Percentiles rank a stretch among this genome's conserved stretches.
Conservation (phyloP, 2,797 vertebrate genomes). For the Enteromius unitaeniatus region DNA sequence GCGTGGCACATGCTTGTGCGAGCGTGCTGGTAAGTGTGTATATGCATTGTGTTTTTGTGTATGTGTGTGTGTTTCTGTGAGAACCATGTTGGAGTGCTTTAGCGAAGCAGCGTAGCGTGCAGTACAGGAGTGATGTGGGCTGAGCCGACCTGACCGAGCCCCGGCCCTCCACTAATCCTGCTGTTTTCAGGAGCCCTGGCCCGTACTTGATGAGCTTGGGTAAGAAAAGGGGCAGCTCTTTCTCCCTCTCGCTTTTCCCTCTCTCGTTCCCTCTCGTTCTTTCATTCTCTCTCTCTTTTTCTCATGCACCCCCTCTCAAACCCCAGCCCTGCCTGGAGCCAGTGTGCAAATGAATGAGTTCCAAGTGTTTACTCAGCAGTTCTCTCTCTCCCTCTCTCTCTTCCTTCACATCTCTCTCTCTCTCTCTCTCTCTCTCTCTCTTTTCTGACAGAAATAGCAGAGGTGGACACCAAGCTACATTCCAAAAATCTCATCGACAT, state of each 20-base stretch:
- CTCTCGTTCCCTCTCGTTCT: slow-evolving; percentile 44
- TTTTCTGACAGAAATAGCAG: slow-evolving; percentile 4
- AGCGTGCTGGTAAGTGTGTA: slow-evolving; percentile 35
- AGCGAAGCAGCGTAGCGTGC: slow-evolving; percentile 81
- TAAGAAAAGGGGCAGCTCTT: slow-evolving; percentile 89
- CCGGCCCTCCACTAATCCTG: slow-evolving; percentile 91
- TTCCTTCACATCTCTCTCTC: slow-evolving; percentile 22
- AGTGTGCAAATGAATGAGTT: slow-evolving; percentile 81
- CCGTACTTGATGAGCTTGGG: slow-evolving; percentile 99
- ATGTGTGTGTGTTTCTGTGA: slow-evolving; percentile 79
- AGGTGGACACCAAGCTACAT: not conserved
- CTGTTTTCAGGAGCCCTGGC: slow-evolving; percentile 99
- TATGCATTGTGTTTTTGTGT: slow-evolving; percentile 70
- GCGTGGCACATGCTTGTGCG: slow-evolving; percentile 30
- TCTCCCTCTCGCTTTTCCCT: slow-evolving; percentile 64
- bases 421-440: slow-evolving; percentile 18
- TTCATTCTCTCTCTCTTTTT: slow-evolving; percentile 72
- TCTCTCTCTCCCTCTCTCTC: slow-evolving; percentile 64
- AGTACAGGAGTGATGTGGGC: slow-evolving; percentile 85
- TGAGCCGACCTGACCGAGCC: slow-evolving; percentile 75
- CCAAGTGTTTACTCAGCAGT: slow-evolving; percentile 96
- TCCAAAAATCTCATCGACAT: not conserved
- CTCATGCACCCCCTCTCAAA: slow-evolving; percentile 68
- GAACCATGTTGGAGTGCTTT: slow-evolving; percentile 75
- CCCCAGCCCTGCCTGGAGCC: slow-evolving; percentile 73